Conservation (phyloP, 2,113 vertebrate species). For the Xiphorhynchus elegans region DNA sequence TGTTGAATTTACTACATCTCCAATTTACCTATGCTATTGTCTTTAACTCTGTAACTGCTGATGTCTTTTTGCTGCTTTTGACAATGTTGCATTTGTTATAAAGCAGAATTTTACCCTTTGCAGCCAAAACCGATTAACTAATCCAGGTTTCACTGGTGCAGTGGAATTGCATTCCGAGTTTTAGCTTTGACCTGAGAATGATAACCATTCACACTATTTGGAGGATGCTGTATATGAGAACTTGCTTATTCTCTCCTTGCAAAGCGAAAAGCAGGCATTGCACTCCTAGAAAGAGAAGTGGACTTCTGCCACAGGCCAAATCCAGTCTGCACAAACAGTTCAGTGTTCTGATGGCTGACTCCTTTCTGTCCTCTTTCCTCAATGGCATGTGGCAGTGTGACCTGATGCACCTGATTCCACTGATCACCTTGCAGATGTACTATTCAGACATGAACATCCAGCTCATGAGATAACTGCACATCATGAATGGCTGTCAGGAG, state of each 20-base stretch:
- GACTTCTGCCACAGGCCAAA: neutral
- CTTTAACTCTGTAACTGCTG: neutral
- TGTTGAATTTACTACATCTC: neutral
- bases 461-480: neutral
- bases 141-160: neutral
- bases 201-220: neutral
- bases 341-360: neutral
- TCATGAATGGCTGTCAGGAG: neutral
- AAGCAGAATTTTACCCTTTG: neutral
- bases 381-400: neutral
- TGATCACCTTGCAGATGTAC: neutral
- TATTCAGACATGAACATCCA: neutral
- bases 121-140: neutral
- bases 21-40: neutral
- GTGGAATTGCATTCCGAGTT: neutral
- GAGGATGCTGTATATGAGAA: neutral
- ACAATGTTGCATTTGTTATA: neutral
- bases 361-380: neutral
- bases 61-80: neutral
- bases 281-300: rapidly evolving
- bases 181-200: neutral
- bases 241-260: neutral
- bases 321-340: neutral
- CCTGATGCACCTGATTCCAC: rapidly evolving
- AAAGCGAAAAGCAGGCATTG: neutral